Evolutionary conservation across 2,113 vertebrate genomes (phyloP), one percentile per base, ranked within the genome.

Genomic region (Calonectris borealis): DNA sequence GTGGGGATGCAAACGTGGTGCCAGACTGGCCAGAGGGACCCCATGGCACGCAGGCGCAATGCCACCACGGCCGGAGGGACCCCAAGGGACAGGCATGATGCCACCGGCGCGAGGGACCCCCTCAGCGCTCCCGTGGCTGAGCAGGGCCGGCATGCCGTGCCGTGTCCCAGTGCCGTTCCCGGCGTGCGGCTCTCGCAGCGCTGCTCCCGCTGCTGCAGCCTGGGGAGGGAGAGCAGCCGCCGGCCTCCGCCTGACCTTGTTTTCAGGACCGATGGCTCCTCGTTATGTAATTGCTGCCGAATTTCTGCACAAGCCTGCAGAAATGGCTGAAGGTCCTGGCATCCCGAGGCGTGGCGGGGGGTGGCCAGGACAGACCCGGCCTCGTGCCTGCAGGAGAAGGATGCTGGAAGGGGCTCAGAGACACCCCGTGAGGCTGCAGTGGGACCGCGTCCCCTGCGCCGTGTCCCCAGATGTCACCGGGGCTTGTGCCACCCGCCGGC

Each of bases 131-230:
- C 7, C 6, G 0, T 16, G 27, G 69, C 64, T 0, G 36, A 55
- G 48, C 14, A 6, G n/a, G 54, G 24, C 55, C 0, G 18, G 4
- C 22, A 2, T 2, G 31, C 3, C 1, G n/a, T 25, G 54, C 58
- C 19, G 3, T 4, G 48, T 68, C 52, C 54, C 2, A 1, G 48
- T 62, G 62, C 75, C 75, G 1, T 3, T 29, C 34, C 79, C 4
- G 6, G 42, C 4, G 8, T 4, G 69, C 0, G 6, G 66, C 60
- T 64, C 82, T 69, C 16, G 16, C 57, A 7, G 38, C 13, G 10
- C 70, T 3, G 83, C 49, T 80, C 34, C 70, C 0, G 31, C 54
- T 6, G 71, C 72, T 20, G 8, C 19, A 12, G 51, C 93, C 62
- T 7, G 42, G 42, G 68, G 10, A 51, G 60, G 54, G 66, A 6